A percentile compares a stretch with the other conserved stretches of the same genome.
These are phyloP conservation scores for Perca fluviatilis DNA, from an alignment of 2,113 vertebrate species.

Conservation along the genomic window DNA sequence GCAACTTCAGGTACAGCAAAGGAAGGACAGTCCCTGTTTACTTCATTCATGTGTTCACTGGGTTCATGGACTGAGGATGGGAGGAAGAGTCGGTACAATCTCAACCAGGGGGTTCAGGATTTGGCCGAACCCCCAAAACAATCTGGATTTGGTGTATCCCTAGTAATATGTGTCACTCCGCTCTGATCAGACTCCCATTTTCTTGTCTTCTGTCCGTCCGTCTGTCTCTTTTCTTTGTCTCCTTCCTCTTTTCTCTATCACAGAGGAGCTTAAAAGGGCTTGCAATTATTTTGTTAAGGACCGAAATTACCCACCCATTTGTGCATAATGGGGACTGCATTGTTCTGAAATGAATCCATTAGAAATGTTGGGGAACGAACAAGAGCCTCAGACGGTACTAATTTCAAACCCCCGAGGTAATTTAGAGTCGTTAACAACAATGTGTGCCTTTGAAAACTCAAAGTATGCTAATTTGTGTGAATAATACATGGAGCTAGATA, in stretches of 20 bases:
- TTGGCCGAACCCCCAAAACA: too few species aligned
- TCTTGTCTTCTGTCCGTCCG: too few species aligned
- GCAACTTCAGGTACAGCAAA: too few species aligned
- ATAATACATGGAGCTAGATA: constrained; percentile 53
- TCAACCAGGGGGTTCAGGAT: too few species aligned
- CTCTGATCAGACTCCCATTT: too few species aligned
- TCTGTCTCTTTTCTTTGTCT: too few species aligned
- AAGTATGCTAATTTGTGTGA: constrained; percentile 56
- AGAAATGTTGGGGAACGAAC: constrained; percentile 56
- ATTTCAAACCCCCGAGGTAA: constrained; percentile 67
- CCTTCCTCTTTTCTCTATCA: neutral
- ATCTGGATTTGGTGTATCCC: too few species aligned
- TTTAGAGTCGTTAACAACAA: constrained; percentile 69
- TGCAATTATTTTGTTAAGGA: constrained; percentile 45
- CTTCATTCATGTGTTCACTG: too few species aligned
- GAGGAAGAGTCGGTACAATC: too few species aligned
- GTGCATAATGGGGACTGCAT: constrained; percentile 47
- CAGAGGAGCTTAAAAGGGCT: constrained; percentile 29
- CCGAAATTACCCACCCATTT: constrained; percentile 58
- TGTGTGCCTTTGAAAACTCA: constrained; percentile 64
- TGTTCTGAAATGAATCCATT: constrained; percentile 73
- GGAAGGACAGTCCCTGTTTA: too few species aligned
- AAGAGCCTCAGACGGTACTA: constrained; percentile 52
- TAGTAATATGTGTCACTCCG: too few species aligned
- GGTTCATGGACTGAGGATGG: too few species aligned